Conservation (phyloP, 2,888 invertebrate genomes). For the Myopa testacea region DNA sequence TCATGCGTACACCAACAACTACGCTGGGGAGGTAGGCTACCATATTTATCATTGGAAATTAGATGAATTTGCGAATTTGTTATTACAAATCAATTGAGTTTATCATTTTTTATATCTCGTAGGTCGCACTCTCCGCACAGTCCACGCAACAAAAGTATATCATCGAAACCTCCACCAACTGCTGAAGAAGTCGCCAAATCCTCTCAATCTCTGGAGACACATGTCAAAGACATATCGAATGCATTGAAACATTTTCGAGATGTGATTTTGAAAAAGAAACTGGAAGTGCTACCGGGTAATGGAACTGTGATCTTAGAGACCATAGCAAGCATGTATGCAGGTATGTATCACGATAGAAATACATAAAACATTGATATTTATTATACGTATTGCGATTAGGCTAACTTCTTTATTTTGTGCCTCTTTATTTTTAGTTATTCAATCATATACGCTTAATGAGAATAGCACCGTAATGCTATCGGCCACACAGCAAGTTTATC, state of each 20-base stretch:
- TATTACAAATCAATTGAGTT: not conserved
- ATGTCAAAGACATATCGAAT: slow-evolving; percentile 80
- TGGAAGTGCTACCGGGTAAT: slow-evolving; percentile 93
- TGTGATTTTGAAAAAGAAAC: slow-evolving; percentile 90
- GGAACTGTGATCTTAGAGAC: slow-evolving; percentile 94
- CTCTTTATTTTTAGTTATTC: slow-evolving; percentile 57
- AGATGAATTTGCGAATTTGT: too few species aligned
- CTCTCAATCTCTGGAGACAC: slow-evolving; percentile 79
- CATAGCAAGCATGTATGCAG: slow-evolving; percentile 87
- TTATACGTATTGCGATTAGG: not conserved
- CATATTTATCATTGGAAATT: not conserved
- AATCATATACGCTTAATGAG: slow-evolving; percentile 66
- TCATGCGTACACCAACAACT: slow-evolving; percentile 84
- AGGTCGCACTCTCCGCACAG: slow-evolving; percentile 77
- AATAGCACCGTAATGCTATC: slow-evolving; percentile 70
- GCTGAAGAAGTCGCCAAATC: slow-evolving; percentile 73
- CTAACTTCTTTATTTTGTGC: not conserved
- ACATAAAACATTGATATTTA: not conserved
- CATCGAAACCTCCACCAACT: slow-evolving; percentile 66
- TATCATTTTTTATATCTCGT: slow-evolving; percentile 1
- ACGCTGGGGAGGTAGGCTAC: slow-evolving; percentile 65
- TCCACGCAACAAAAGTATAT: slow-evolving; percentile 71
- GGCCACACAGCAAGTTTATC: slow-evolving; percentile 88
- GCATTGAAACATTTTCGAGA: slow-evolving; percentile 91
- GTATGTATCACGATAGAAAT: slow-evolving; percentile 58